Evolutionary conservation across 2,113 vertebrate species (phyloP).

Genomic region (Paedocypris sp.): DNA sequence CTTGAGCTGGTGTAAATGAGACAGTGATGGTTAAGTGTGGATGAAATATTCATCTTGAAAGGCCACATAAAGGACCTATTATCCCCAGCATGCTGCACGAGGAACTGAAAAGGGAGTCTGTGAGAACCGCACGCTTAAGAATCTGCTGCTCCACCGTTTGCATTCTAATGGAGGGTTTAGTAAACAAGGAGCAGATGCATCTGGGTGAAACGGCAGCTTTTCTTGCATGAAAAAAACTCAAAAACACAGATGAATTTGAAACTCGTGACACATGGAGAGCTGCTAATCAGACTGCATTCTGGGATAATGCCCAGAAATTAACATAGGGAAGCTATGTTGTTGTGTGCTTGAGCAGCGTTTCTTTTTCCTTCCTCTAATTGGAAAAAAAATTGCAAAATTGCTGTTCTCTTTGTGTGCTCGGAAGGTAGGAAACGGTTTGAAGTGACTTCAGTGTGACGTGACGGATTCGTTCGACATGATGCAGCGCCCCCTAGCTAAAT

Average conservation of each 20-base stretch:
- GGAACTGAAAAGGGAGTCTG: constrained; percentile 29
- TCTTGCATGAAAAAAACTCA: neutral
- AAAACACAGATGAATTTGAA: constrained; percentile 22
- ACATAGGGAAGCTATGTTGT: neutral
- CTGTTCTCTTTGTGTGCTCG: neutral
- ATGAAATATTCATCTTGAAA: constrained; percentile 25
- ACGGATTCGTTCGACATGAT: constrained; percentile 11
- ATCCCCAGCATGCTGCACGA: constrained; percentile 13
- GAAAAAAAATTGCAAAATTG: neutral
- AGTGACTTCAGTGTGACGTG: neutral
- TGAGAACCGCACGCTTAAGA: constrained; percentile 34
- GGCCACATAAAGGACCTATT: constrained; percentile 21
- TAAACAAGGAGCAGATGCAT: constrained; percentile 31
- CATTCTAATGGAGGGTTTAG: constrained; percentile 36
- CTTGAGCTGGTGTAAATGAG: constrained; percentile 13
- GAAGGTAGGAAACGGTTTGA: neutral
- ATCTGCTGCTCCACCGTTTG: constrained; percentile 33
- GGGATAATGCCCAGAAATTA: constrained; percentile 10
- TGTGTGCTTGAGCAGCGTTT: neutral
- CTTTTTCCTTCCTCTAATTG: neutral
- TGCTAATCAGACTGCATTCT: constrained; percentile 4
- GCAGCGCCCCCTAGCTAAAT: constrained; percentile 27
- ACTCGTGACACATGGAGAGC: constrained; percentile 14
- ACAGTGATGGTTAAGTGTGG: constrained; percentile 5
- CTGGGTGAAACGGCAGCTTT: constrained; percentile 33